Percentiles rank a stretch among this genome's conserved stretches.
phyloP scores from a whole-genome alignment of 1,140 invertebrate genomes.

The Zaprionus taronus region DNA sequence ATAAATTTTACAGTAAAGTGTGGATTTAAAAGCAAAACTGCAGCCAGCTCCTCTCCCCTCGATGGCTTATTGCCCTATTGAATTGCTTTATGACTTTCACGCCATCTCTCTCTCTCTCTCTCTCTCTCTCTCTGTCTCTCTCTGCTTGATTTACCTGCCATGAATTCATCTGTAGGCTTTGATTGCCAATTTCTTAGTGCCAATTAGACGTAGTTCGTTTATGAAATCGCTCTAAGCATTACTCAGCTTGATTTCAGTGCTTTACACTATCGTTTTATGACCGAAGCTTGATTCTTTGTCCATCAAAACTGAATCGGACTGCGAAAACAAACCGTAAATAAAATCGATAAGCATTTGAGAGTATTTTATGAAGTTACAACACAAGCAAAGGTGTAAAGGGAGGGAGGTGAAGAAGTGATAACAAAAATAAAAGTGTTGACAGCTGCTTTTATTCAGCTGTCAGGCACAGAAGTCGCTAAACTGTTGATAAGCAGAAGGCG shows the following conservation, averaged over 20 bases:
- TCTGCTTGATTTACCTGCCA: conserved; percentile 47
- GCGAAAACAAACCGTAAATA: conserved; percentile 36
- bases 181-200: conserved; percentile 1
- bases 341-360: conserved; percentile 69
- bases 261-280: not conserved
- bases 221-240: not conserved
- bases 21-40: conserved; percentile 55
- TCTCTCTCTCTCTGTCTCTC: conserved; percentile 37
- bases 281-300: not conserved
- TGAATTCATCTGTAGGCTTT: not conserved
- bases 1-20: conserved; percentile 80
- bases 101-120: not conserved
- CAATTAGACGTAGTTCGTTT: conserved; percentile 5
- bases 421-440: conserved; percentile 69
- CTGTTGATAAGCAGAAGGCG: conserved; percentile 73
- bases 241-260: not conserved
- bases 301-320: not conserved
- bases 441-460: conserved; percentile 82
- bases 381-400: conserved; percentile 19
- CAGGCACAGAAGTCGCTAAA: conserved; percentile 77
- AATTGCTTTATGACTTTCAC: conserved; percentile 72
- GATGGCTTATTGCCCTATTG: conserved; percentile 60
- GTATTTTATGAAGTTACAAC: conserved; percentile 65
- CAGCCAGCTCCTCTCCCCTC: conserved; percentile 8
- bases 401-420: not conserved